A percentile compares a stretch with the other conserved stretches of the same genome.
phyloP scores from a whole-genome alignment of 2,888 invertebrate species.

The Auanema freiburgensis region DNA sequence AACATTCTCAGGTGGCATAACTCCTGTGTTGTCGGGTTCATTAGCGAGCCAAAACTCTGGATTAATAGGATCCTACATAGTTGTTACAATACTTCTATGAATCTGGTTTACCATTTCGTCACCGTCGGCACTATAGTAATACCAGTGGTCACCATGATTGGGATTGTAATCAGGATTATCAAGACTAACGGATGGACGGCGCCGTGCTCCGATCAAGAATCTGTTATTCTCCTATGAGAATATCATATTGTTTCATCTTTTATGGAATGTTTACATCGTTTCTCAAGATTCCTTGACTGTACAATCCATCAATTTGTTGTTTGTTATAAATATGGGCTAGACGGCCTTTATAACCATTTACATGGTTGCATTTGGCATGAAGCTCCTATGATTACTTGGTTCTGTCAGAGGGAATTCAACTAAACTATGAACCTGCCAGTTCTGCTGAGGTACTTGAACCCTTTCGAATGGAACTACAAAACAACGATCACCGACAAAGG shows the following conservation, averaged over 20 bases:
- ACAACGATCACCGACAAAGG: conserved; percentile 20
- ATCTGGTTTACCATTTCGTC: too few relatives aligned
- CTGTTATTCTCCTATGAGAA: too few relatives aligned
- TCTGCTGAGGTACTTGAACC: neutral
- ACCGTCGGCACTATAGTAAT: too few relatives aligned
- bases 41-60: conserved; percentile 18
- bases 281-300: too few relatives aligned
- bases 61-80: conserved; percentile 10
- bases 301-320: conserved; percentile 11
- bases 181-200: too few relatives aligned
- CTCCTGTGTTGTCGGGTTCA: conserved; percentile 23
- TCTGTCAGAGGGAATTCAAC: neutral
- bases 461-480: conserved; percentile 7
- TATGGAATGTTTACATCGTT: too few relatives aligned
- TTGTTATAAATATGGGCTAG: conserved; percentile 15
- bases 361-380: conserved; percentile 17
- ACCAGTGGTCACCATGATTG: too few relatives aligned
- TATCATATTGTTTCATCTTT: too few relatives aligned
- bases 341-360: conserved; percentile 14
- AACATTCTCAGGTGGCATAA: conserved; percentile 15
- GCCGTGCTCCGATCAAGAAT: too few relatives aligned
- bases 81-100: too few relatives aligned
- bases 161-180: too few relatives aligned
- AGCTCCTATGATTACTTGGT: conserved; percentile 1
- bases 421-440: too few relatives aligned